Evolutionary conservation across 2,888 invertebrate genomes (phyloP), one percentile per base, ranked within the genome.

Genomic region (Agrilus biguttatus): DNA sequence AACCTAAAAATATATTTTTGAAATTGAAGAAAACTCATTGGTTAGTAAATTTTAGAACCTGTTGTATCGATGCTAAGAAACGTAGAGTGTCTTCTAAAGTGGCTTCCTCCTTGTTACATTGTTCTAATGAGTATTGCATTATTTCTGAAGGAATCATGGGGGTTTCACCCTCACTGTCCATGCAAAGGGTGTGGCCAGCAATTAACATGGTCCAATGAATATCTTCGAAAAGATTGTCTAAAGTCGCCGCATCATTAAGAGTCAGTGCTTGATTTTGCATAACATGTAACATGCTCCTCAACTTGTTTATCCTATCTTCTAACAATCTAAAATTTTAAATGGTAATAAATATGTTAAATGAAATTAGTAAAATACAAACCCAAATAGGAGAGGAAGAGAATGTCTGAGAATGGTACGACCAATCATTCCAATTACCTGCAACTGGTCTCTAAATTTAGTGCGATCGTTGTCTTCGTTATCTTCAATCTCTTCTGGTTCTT

Each of bases 131-230:
- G 59, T 75, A 74, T 33, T 67, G 62, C 69, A 77, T 77, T 36
- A 83, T 69, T 59, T 78, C 75, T 0, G 71, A 58, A 1, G 83
- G 83, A 49, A 83, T 77, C 53, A 78, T 63, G 3, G 78, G 72
- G 0, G 73, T 71, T 60, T 83, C 82, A 1, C 80, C 80, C 36
- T 77, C 75, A 43, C 74, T 71, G 46, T 80, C 78, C 67, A 79
- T 76, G 40, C 79, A 76, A 38, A 83, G 60, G 3, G 79, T 69
- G 57, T 78, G 75, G 52, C 85, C 86, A 37, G 74, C 68, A 41
- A 92, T 78, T 55, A 93, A 74, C 21, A 91, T 66, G 23, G 87
- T 73, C 93, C 92, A 93, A 62, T 92, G 90, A 17, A 92, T 66
- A 65, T 92, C 91, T 68, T 93, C 92, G 58, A 86, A 88, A 32